A percentile compares a stretch with the other conserved stretches of the same genome.
Evolutionary conservation across 2,113 vertebrate genomes (phyloP).

Genomic region (Platysteira castanea): DNA sequence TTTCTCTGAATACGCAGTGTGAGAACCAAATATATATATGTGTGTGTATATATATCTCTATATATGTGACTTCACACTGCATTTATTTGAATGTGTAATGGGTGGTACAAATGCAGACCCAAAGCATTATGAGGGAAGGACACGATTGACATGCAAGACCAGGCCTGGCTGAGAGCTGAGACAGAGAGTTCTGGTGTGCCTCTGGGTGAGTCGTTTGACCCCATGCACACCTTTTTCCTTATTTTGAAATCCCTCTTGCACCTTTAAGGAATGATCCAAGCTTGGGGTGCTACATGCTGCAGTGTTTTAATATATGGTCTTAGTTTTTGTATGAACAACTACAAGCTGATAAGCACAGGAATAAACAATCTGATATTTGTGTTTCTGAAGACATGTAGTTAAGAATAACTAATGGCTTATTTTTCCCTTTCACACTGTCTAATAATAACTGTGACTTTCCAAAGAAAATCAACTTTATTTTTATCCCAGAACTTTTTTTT

Average conservation of each 20-base stretch:
- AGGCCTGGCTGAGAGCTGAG: background rate
- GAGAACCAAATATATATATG: background rate
- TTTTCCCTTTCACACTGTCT: background rate
- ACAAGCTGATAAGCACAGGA: background rate
- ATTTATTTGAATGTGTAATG: background rate
- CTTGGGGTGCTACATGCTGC: background rate
- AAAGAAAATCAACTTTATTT: background rate
- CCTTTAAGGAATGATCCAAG: background rate
- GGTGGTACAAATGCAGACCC: background rate
- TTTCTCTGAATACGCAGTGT: conserved; percentile 19
- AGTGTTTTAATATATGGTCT: background rate
- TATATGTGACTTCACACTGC: background rate
- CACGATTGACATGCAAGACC: background rate
- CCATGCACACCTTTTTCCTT: background rate
- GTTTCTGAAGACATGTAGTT: background rate
- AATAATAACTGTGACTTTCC: background rate
- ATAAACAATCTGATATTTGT: background rate
- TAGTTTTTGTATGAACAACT: background rate
- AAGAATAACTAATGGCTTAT: background rate
- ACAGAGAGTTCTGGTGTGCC: background rate
- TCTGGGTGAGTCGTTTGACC: background rate
- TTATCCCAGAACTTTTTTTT: background rate
- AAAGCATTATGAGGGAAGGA: background rate
- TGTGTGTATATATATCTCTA: background rate
- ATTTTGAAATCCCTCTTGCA: background rate